Evolutionary conservation across 2,888 invertebrate genomes (phyloP), one percentile per base, ranked within the genome.

Genomic region (Brenthis hecate): DNA sequence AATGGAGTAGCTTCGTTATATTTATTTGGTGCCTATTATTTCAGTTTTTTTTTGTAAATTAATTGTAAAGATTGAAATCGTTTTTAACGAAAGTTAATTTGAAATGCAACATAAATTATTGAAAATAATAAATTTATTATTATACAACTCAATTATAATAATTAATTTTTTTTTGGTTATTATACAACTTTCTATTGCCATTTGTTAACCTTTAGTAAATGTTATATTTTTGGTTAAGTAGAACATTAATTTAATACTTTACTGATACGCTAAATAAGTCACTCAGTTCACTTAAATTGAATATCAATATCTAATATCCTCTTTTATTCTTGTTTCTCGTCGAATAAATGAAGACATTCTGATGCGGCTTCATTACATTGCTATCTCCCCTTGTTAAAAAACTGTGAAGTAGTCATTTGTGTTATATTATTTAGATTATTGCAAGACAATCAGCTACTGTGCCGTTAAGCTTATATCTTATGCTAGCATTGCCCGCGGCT

Each of bases 341-440:
- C 82, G 85, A 87, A 91, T 91, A 91, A 92, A 92, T 92, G 91
- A 92, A 92, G 92, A 62, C 54, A 36, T 43, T 82, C 80, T 75
- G 88, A 89, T 89, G 89, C 83, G 78, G 88, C 86, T 91, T 92
- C 92, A 91, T 92, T 92, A 92, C 92, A 92, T 91, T 91, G 92
- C 90, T 90, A 91, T 91, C 87, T 85, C 61, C 60, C 58, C 78
- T 75, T 50, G 69, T 77, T 75, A 70, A 43, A n/a, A 65, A 79
- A 19, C 55, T 50, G 58, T 74, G 76, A 83, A 80, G 83, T 82
- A 67, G 85, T 58, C 62, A 73, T 78, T 75, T 61, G 62, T 51
- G 3, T 63, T 54, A 16, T 56, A 47, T 23, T 47, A 71, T 62
- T 71, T 66, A 60, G 56, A 14, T 16, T 8, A 48, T 16, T 51